These are phyloP conservation scores for Morelia viridis DNA, from an alignment of 2,797 vertebrate genomes.

Conservation along the genomic window DNA sequence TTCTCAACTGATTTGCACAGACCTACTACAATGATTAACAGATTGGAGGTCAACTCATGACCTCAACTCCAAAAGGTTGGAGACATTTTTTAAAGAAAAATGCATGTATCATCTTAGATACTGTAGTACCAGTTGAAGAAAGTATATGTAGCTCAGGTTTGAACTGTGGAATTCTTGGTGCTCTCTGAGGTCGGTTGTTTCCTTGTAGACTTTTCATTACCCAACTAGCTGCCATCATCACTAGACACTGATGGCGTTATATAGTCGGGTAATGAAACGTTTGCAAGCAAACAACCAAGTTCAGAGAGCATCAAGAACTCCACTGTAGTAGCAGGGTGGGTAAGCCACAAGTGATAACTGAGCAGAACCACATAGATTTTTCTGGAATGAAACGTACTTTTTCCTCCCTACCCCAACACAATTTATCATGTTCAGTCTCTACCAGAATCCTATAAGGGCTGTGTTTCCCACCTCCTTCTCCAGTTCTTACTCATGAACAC, in stretches of 20 bases:
- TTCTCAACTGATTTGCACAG: background rate
- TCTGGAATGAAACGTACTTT: too few relatives aligned
- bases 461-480: too few relatives aligned
- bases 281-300: too few relatives aligned
- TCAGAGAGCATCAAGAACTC: too few relatives aligned
- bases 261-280: background rate
- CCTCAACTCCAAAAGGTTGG: background rate
- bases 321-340: too few relatives aligned
- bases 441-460: too few relatives aligned
- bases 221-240: background rate
- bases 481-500: background rate
- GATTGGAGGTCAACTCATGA: background rate
- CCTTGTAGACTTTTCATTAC: background rate
- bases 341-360: too few relatives aligned
- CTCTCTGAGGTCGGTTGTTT: background rate
- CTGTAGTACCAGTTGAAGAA: background rate
- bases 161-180: background rate
- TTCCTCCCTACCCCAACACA: too few relatives aligned
- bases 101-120: background rate
- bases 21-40: background rate
- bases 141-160: background rate
- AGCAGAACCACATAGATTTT: too few relatives aligned
- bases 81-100: background rate
- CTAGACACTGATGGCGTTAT: background rate
- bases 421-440: too few relatives aligned